phyloP scores from a whole-genome alignment of 2,797 vertebrate species.

The Petrocephalus sullivani region DNA sequence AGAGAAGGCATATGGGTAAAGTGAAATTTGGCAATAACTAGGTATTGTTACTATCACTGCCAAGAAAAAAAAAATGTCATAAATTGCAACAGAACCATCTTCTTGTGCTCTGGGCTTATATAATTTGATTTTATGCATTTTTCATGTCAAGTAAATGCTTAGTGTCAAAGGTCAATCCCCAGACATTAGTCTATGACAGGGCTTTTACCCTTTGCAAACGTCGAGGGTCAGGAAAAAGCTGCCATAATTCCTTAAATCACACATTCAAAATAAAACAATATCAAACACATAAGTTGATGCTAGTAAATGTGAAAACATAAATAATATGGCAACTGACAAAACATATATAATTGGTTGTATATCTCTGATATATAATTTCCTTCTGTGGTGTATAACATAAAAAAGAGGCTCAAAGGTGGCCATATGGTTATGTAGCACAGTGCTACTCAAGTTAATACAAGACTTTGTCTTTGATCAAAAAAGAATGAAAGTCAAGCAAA shows the following conservation, averaged over 20 bases:
- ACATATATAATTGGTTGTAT: constrained; percentile 40
- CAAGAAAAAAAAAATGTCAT: background rate
- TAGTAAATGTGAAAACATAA: background rate
- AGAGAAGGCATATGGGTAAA: background rate
- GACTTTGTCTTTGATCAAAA: constrained; percentile 55
- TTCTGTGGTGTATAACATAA: constrained; percentile 37
- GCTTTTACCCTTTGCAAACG: background rate
- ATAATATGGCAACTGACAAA: background rate
- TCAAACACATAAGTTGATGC: background rate
- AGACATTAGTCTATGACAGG: background rate
- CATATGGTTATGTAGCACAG: constrained; percentile 53
- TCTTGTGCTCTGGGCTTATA: background rate
- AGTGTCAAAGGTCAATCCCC: constrained; percentile 1
- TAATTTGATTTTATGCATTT: background rate
- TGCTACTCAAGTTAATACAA: constrained; percentile 53
- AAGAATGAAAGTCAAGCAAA: constrained; percentile 3
- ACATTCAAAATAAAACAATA: background rate
- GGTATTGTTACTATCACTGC: background rate
- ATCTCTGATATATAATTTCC: constrained; percentile 47
- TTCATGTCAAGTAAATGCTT: background rate
- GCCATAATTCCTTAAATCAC: background rate
- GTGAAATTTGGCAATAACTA: background rate
- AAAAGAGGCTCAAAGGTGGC: constrained; percentile 33
- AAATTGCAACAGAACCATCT: background rate
- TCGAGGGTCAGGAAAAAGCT: background rate